These are phyloP conservation scores for Drosophila mulleri DNA, from an alignment of 2,888 invertebrate species.

Conservation along the genomic window DNA sequence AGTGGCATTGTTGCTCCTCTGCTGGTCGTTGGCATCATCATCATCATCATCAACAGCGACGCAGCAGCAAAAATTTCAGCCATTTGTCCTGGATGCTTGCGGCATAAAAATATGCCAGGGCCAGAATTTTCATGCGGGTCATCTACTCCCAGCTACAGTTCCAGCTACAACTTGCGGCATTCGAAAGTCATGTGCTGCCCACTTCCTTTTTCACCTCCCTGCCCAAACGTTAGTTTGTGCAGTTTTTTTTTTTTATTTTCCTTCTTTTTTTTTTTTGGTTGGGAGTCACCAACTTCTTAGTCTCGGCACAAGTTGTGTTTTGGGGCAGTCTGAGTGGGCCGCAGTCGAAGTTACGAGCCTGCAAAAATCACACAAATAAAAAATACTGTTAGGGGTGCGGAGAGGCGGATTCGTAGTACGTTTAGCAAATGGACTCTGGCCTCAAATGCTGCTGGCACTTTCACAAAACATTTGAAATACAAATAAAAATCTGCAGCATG, in stretches of 20 bases:
- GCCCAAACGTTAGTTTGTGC: slow-evolving; percentile 58
- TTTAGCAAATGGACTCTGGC: slow-evolving; percentile 80
- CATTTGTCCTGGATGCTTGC: slow-evolving; percentile 82
- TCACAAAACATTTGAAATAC: slow-evolving; percentile 78
- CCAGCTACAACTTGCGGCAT: slow-evolving; percentile 49
- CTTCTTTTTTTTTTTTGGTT: slow-evolving; percentile 34
- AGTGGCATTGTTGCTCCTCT: slow-evolving; percentile 46
- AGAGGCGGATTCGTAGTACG: slow-evolving; percentile 42
- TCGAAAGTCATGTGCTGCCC: slow-evolving; percentile 70
- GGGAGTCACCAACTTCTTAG: slow-evolving; percentile 36
- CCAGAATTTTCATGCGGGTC: slow-evolving; percentile 82
- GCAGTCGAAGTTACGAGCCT: slow-evolving; percentile 39
- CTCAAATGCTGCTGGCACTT: slow-evolving; percentile 80
- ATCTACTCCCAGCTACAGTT: slow-evolving; percentile 61
- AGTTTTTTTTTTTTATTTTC: slow-evolving; percentile 9
- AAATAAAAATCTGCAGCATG: slow-evolving; percentile 72
- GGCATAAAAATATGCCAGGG: slow-evolving; percentile 83
- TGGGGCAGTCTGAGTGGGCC: slow-evolving; percentile 41
- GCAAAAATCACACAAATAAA: slow-evolving; percentile 71
- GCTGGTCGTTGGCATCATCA: slow-evolving; percentile 56
- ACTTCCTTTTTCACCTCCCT: slow-evolving; percentile 5
- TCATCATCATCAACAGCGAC: slow-evolving; percentile 63
- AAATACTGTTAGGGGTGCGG: slow-evolving; percentile 42
- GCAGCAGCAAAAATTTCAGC: slow-evolving; percentile 73
- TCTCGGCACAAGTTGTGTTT: slow-evolving; percentile 49